Percentiles rank a stretch among this genome's conserved stretches.
These are phyloP conservation scores for Strongylocentrotus purpuratus DNA, from an alignment of 35 echinoderm and acorn worm genomes.

Conservation along the genomic window DNA sequence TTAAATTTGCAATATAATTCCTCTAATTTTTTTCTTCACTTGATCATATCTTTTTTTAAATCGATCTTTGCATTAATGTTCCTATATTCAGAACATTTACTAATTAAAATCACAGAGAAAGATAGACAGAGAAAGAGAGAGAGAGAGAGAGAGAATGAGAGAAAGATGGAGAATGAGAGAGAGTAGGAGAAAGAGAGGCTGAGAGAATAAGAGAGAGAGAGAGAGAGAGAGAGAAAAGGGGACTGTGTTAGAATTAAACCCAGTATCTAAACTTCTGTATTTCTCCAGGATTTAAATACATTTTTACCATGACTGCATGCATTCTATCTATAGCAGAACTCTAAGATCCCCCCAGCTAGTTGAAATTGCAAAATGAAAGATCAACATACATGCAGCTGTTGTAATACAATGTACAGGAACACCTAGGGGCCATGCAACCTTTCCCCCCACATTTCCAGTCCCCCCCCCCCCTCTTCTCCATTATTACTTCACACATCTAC, in stretches of 20 bases:
- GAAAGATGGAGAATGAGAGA: background rate
- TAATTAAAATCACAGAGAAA: no score
- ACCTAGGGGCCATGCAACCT: background rate
- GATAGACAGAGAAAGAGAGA: no score
- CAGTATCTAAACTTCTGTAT: background rate
- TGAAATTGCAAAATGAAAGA: slow-evolving; percentile 1
- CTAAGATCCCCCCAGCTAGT: background rate
- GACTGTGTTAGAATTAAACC: background rate
- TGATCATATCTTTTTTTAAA: no score
- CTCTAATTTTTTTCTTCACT: no score
- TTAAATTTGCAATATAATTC: no score
- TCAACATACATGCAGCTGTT: background rate
- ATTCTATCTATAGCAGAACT: background rate
- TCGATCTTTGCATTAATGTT: no score
- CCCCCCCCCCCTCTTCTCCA: background rate
- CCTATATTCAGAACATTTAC: no score
- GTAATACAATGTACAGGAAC: background rate
- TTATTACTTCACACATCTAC: background rate
- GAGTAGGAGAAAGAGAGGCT: no score
- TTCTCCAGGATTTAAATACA: background rate
- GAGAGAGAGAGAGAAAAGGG: background rate
- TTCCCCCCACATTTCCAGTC: background rate
- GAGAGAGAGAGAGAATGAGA: background rate
- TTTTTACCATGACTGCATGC: background rate
- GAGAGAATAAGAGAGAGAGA: background rate